Evolutionary conservation across 2,797 vertebrate genomes (phyloP), one percentile per base, ranked within the genome.

Genomic region (Sphenodon punctatus): DNA sequence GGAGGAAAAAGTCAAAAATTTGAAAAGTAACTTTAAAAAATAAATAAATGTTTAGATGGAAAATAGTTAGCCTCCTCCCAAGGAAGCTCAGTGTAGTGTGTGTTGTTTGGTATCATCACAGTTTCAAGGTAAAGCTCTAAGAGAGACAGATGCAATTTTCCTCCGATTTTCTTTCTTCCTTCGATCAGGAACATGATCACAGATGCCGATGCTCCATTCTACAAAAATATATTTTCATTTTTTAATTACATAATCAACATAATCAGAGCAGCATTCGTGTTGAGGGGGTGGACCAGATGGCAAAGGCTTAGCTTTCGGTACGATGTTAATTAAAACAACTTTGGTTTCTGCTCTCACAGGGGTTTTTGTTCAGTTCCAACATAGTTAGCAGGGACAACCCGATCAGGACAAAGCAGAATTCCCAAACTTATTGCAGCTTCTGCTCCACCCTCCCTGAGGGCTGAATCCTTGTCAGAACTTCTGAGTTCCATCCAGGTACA

Each of bases 211-310:
- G 88, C 80, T 87, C 76, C 72, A 67, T 74, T 85, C 80, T 80
- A 91, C 82, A 78, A 88, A 93, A 93, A 89, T 91, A 88, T 91
- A 90, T 92, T 91, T 91, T 89, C 69, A 30, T 91, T 89, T 36
- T 89, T 78, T 67, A 72, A 91, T 94, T 93, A 93, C 77, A 86
- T 91, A 92, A 92, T 82, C 88, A 89, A 70, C 89, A 88, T 78
- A 90, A 89, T 39, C 71, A 65, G 79, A 84, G 75, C 43, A 48
- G 85, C 88, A 86, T 88, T 92, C 61, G 25, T 85, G 72, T 74
- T 83, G 89, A 93, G 91, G 85, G 90, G 88, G 92, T 0, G 16
- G 92, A 93, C 86, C 93, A 94, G 92, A 94, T 94, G 93, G 93
- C 79, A 79, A 36, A 86, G 74, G 75, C 82, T 91, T 83, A 0